A percentile compares a stretch with the other conserved stretches of the same genome.
Conservation (phyloP, 2,888 invertebrate genomes). For the Stenodema calcarata region DNA sequence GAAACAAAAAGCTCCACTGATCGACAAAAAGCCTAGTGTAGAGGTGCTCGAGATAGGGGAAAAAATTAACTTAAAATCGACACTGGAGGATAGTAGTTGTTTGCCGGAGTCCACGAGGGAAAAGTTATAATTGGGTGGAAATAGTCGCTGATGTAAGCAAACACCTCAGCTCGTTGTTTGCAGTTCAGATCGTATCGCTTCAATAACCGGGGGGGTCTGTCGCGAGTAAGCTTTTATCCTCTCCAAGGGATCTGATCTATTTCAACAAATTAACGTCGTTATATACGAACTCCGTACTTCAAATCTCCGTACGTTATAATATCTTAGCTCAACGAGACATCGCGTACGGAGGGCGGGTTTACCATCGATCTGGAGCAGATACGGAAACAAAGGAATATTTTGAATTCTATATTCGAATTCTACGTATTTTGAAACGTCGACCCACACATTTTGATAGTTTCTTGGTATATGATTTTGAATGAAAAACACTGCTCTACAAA, state of each 20-base stretch:
- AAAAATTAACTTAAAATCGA: not conserved
- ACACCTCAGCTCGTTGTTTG: not conserved
- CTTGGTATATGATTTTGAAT: no score
- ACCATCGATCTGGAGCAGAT: no score
- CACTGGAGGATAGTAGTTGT: not conserved
- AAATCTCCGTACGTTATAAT: not conserved
- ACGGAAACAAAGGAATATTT: no score
- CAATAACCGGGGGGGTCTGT: not conserved
- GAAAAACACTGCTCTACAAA: no score
- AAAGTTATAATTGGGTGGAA: not conserved
- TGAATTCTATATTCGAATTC: no score
- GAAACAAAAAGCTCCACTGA: not conserved
- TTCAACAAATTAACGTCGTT: not conserved
- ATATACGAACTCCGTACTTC: not conserved
- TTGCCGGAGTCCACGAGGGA: not conserved
- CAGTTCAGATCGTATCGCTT: not conserved
- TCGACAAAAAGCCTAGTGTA: not conserved
- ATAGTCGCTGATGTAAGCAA: not conserved
- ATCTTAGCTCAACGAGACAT: no score
- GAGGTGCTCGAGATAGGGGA: not conserved
- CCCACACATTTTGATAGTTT: no score
- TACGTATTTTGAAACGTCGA: no score
- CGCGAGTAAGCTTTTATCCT: not conserved
- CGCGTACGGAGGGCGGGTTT: no score
- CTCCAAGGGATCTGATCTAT: not conserved